Conservation (phyloP, 2,888 invertebrate species). For the Chrysolina americana region DNA sequence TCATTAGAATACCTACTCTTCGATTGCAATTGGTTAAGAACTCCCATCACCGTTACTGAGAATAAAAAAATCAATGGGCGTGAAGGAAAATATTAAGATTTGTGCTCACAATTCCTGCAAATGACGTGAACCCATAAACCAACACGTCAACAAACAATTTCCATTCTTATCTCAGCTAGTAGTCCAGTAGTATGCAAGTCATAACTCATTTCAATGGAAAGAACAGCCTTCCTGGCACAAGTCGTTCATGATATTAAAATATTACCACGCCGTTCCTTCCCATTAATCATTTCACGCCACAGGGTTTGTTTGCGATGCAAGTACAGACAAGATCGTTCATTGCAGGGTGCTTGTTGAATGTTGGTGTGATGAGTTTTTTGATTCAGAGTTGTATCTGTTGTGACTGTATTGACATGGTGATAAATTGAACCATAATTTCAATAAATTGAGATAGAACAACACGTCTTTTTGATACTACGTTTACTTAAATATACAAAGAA, state of each 20-base stretch:
- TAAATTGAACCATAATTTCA: no score
- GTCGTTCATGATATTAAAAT: slow-evolving; percentile 23
- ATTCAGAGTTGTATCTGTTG: no score
- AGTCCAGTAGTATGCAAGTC: slow-evolving; percentile 21
- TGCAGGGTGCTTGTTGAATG: no score
- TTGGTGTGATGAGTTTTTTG: no score
- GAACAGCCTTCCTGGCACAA: slow-evolving; percentile 17
- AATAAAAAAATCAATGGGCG: not conserved
- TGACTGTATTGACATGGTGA: no score
- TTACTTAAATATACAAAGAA: no score
- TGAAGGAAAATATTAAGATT: not conserved
- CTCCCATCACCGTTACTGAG: not conserved
- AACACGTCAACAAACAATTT: slow-evolving; percentile 31
- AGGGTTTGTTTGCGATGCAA: slow-evolving; percentile 30
- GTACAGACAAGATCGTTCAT: not conserved
- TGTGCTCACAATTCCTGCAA: slow-evolving; percentile 2
- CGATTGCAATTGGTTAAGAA: not conserved
- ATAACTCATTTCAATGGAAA: slow-evolving; percentile 19
- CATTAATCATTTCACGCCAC: slow-evolving; percentile 18
- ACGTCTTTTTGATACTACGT: no score
- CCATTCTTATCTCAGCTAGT: slow-evolving; percentile 27
- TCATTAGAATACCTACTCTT: no score
- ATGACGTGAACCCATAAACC: slow-evolving; percentile 20
- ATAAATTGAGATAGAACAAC: no score
- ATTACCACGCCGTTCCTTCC: not conserved